Conservation (phyloP, 2,888 invertebrate genomes). For the Hydropsyche betteni region DNA sequence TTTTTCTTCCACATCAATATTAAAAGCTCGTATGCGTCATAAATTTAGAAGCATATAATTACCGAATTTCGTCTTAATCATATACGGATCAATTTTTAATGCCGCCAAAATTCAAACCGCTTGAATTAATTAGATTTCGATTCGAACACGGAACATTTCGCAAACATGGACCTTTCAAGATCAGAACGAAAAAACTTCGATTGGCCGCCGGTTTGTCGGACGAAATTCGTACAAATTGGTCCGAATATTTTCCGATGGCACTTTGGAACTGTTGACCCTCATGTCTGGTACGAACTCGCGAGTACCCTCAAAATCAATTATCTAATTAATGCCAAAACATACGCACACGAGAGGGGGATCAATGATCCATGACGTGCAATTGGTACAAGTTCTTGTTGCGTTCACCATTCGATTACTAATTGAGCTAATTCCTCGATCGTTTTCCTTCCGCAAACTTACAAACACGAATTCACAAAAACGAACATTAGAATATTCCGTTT, state of each 20-base stretch:
- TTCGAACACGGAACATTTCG: background rate
- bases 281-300: too few relatives aligned
- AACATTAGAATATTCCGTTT: too few relatives aligned
- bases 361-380: constrained; percentile 34
- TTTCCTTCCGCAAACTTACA: background rate
- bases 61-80: constrained; percentile 15
- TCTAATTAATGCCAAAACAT: constrained; percentile 17
- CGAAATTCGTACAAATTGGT: too few relatives aligned
- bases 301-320: constrained; percentile 34
- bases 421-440: constrained; percentile 8
- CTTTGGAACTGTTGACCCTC: too few relatives aligned
- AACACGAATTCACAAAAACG: background rate
- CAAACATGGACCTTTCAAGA: too few relatives aligned
- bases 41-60: constrained; percentile 11
- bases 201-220: too few relatives aligned
- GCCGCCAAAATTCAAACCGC: background rate
- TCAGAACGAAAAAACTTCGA: too few relatives aligned
- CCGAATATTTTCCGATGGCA: too few relatives aligned
- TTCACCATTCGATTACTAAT: constrained; percentile 14
- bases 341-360: constrained; percentile 34
- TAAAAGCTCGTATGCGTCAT: background rate
- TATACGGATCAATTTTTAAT: constrained; percentile 5
- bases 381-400: background rate
- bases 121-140: background rate
- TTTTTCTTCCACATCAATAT: background rate